Evolutionary conservation across 1,140 invertebrate genomes (phyloP), one percentile per base, ranked within the genome.

Genomic region (Brachionus calyciflorus): DNA sequence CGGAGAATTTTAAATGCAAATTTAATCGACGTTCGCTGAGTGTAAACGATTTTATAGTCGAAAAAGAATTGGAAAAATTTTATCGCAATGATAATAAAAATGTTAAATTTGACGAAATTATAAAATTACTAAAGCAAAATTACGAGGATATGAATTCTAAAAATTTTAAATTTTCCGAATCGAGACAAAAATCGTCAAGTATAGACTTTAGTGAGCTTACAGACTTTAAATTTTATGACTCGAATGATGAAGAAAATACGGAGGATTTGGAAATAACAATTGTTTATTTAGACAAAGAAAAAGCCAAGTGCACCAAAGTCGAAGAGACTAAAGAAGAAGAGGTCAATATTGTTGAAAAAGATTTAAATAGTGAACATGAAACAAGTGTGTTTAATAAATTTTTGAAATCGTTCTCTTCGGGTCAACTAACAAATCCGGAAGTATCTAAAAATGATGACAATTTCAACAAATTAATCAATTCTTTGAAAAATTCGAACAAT

Each of bases 251-350:
- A 2, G 33, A 44, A 26, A 44, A 65, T 24, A 26, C 37, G 2
- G 60, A 65, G 3, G 60, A 65, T 44, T 65, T 65, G 21, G 60
- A 65, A n/a, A 65, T 44, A 24, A 65, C 60, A 19, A 65, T 65
- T 65, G 60, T 65, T 10, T 65, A 65, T 14, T 65, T 44, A 28
- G 60, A 65, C 40, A 65, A 65, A 44, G 60, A 65, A 24, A 65
- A 65, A 46, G 37, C 40, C 4, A 44, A 37, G n/a, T n/a, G 33
- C 6, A 33, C 28, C 19, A 63, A 33, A 63, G 17, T 9, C n/a
- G 33, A 33, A n/a, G 57, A 63, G 17, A 37, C 3, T 30, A 63
- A 37, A 63, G 40, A 63, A 65, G 37, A 41, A 10, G 60, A 65
- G 21, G 1, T 65, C 3, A 41, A 65, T 24, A 12, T 19, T 0